Base-by-base conservation (phyloP, 2,797 vertebrate genomes). In the Artibeus jamaicensis region DNA sequence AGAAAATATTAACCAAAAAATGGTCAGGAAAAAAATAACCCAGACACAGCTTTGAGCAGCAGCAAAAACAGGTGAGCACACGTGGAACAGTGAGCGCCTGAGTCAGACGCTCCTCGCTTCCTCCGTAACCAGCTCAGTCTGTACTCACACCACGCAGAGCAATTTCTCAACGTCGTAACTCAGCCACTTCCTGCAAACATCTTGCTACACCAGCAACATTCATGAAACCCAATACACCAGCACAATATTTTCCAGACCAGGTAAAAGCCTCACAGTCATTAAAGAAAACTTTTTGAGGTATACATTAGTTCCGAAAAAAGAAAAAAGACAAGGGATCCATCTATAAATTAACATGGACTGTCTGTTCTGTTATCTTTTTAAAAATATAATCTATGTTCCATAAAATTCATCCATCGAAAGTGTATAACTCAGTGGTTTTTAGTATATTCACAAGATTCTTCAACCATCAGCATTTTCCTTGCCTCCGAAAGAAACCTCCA, bases 121-220 rank as follows among this genome's bases (percentile, higher is more conserved):
- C 79, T 76, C 95, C 96, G 42, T 3, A 79, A 55, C 0, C 6
- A 96, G 92, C 48, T 84, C 82, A 37, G 82, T 39, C 86, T 96
- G 53, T 42, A 14, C 82, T 95, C 79, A 34, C 44, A 59, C 24
- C 48, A 94, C 0, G 0, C 26, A 95, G 85, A 71, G 50, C 53
- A 48, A 94, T 93, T 97, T 97, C 87, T 95, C 95, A 96, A 12
- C 8, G 48, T 95, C 97, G 85, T 81, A 81, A 88, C 96, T 96
- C 89, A 96, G 91, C 65, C 82, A 74, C 79, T 95, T 84, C 97
- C 94, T 96, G 84, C 34, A 96, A 97, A 98, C 86, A 97, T 71
- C 88, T 91, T 89, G 62, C 74, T 84, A 48, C 11, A 18, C 37
- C 59, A 95, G 95, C 57, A 96, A 21, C 92, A 94, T 93, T 62